Conservation (phyloP, 2,797 vertebrate species). For the Sternotherus odoratus region DNA sequence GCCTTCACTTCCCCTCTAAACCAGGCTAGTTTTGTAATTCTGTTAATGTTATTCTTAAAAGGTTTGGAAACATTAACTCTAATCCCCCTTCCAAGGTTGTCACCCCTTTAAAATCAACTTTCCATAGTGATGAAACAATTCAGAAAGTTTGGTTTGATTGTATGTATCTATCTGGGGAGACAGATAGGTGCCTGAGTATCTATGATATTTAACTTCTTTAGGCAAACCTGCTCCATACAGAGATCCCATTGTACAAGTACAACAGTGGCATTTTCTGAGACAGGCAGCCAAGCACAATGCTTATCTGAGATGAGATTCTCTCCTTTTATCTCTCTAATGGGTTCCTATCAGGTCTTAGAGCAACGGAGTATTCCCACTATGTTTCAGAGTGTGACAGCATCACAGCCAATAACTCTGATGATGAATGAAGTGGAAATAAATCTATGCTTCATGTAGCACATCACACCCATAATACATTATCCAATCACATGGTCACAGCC, state of each 20-base stretch:
- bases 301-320: conserved; percentile 35
- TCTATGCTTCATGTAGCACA: neutral
- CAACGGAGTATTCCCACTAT: conserved; percentile 35
- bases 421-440: conserved; percentile 24
- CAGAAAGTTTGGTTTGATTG: conserved; percentile 30
- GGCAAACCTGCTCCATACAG: neutral
- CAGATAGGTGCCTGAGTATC: conserved; percentile 48
- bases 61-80: neutral
- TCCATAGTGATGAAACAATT: conserved; percentile 25
- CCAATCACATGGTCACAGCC: neutral
- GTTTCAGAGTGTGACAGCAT: neutral
- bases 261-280: neutral
- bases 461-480: neutral
- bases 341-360: neutral
- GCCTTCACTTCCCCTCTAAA: neutral
- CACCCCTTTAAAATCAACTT: conserved; percentile 58
- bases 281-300: conserved; percentile 18
- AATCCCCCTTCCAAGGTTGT: conserved; percentile 21
- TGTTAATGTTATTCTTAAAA: neutral
- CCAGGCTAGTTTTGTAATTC: neutral
- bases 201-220: conserved; percentile 4
- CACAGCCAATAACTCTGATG: neutral
- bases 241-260: neutral
- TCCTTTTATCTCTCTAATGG: conserved; percentile 15
- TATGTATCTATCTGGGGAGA: conserved; percentile 43